phyloP scores from a whole-genome alignment of 2,888 invertebrate species.

The Pimpla rufipes region DNA sequence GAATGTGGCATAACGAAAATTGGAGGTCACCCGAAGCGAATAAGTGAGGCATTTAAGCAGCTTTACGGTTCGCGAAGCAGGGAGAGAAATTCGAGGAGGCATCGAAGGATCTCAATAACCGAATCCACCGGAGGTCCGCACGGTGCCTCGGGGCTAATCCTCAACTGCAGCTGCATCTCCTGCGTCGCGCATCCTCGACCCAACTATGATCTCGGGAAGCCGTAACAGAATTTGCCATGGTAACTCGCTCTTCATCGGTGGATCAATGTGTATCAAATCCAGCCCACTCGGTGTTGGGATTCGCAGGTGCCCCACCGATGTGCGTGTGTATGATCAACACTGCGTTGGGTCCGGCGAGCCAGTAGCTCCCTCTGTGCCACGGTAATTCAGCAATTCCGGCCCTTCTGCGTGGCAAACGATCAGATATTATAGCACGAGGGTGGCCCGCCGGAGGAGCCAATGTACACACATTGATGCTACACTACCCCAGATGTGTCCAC shows the following conservation, averaged over 20 bases:
- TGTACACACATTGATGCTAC: slow-evolving; percentile 50
- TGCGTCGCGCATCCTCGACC: background rate
- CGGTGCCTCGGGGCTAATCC: background rate
- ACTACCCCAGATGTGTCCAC: slow-evolving; percentile 34
- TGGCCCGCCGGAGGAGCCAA: slow-evolving; percentile 22
- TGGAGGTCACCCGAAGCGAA: too few species aligned
- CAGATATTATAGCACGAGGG: slow-evolving; percentile 38
- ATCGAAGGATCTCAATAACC: slow-evolving; percentile 1
- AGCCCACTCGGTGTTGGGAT: slow-evolving; percentile 11
- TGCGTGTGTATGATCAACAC: slow-evolving; percentile 2
- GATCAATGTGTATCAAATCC: background rate
- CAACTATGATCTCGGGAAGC: background rate
- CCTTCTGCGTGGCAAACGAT: slow-evolving; percentile 23
- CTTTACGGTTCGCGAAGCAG: background rate
- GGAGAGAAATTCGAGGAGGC: background rate
- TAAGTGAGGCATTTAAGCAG: too few species aligned
- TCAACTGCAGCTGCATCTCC: background rate
- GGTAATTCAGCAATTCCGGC: slow-evolving; percentile 43
- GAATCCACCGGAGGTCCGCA: background rate
- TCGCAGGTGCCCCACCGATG: slow-evolving; percentile 20
- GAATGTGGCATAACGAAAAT: too few species aligned
- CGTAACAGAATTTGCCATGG: slow-evolving; percentile 1
- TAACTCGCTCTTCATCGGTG: background rate
- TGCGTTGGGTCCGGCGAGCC: background rate
- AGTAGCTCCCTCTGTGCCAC: slow-evolving; percentile 14